These are phyloP conservation scores for Eidolon dupreanum DNA, from an alignment of 2,797 vertebrate species.

Conservation along the genomic window DNA sequence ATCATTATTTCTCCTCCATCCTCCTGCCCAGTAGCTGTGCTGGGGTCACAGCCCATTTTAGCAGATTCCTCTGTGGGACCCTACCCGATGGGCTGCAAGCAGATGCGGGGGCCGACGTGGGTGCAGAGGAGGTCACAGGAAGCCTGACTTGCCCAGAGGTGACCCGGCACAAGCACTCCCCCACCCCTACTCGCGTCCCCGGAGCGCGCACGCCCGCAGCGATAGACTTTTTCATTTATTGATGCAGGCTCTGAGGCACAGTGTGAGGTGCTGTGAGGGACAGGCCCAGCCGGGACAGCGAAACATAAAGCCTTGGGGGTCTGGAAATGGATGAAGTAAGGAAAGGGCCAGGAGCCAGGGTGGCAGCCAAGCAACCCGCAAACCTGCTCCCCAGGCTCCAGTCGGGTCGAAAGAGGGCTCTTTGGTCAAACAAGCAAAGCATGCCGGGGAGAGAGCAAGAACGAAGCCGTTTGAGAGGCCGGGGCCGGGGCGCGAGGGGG, in stretches of 20 bases:
- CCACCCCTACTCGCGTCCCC: background rate
- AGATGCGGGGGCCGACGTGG: background rate
- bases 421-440: constrained; percentile 58
- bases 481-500: background rate
- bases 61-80: background rate
- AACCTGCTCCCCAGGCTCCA: background rate
- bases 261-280: constrained; percentile 61
- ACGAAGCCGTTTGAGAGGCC: background rate
- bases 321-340: background rate
- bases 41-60: background rate
- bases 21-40: too few species aligned
- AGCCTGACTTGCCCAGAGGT: background rate
- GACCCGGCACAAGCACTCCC: background rate
- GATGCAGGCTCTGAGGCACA: constrained; percentile 71
- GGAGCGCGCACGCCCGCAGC: constrained; percentile 14
- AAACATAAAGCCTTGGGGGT: constrained; percentile 3
- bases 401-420: background rate
- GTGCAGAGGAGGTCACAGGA: background rate
- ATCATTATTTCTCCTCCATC: too few species aligned
- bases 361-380: background rate
- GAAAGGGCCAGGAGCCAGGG: background rate
- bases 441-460: constrained; percentile 41
- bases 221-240: constrained; percentile 71
- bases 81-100: background rate
- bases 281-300: constrained; percentile 54